Base-by-base conservation (phyloP, 2,113 vertebrate genomes). In the Alexandromys fortis region DNA sequence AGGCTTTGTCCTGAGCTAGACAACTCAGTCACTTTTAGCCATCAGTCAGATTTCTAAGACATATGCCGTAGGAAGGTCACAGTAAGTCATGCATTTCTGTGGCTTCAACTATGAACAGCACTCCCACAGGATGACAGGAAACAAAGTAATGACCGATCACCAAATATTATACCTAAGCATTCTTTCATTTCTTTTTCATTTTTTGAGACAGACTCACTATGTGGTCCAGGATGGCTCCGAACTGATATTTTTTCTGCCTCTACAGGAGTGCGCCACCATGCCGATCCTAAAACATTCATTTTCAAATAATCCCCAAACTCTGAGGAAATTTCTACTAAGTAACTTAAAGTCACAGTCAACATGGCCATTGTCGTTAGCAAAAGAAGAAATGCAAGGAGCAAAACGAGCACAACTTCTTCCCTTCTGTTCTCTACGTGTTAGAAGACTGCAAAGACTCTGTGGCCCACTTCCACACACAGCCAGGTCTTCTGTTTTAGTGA, bases 331-430 rank as follows among this genome's bases (percentile, higher is more conserved):
- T 79, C 78, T 45, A 58, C 47, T 68, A 89, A 89, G 88, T 67
- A 78, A 73, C 28, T 92, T 68, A 85, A 92, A 94, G 45, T n/a
- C 30, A 42, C n/a, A 95, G 77, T 72, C 55, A 55, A 88, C 9
- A 47, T 1, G 42, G 61, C 21, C 24, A 35, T 5, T 45, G n/a
- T 11, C 38, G 1, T 35, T 72, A 73, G 7, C 77, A 35, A 94
- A 91, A 19, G 58, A 12, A 73, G 24, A 38, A 93, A 2, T 6
- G 24, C 11, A 28, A 33, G 52, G 35, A 42, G 30, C 24, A 58
- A 2, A 12, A 11, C 47, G 35, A 42, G 30, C 24, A 58, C 3
- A 12, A 11, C 47, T 81, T 82, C 22, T 26, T 45, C n/a, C 24
- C 24, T 63, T 61, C 35, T 83, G n/a, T 10, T 45, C 30, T 77